Evolutionary conservation across 2,888 invertebrate species (phyloP).

Genomic region (Napeogenes inachia): DNA sequence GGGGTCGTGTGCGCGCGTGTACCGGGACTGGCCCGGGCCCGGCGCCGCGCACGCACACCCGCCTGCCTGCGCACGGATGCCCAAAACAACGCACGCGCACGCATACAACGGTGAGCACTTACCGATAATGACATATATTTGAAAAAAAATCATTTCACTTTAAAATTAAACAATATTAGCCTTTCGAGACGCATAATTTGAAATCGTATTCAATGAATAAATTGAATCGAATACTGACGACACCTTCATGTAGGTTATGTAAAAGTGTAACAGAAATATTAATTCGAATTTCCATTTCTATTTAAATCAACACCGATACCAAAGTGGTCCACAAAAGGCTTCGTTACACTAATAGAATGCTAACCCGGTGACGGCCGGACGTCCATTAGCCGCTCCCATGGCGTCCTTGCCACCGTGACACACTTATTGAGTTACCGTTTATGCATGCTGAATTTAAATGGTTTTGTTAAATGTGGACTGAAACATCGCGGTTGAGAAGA

Average conservation of each 20-base stretch:
- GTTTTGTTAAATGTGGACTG: background rate
- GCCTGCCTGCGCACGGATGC: slow-evolving; percentile 72
- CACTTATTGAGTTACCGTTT: slow-evolving; percentile 6
- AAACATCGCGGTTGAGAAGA: background rate
- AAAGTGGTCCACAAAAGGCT: background rate
- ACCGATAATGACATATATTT: background rate
- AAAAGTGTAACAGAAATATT: background rate
- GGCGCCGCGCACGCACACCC: slow-evolving; percentile 68
- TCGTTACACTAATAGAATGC: slow-evolving; percentile 16
- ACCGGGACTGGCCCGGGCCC: slow-evolving; percentile 75
- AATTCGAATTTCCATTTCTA: background rate
- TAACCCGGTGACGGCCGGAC: slow-evolving; percentile 20
- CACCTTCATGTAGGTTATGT: background rate
- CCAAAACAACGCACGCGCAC: slow-evolving; percentile 48
- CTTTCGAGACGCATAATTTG: too few relatives aligned
- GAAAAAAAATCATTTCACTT: too few relatives aligned
- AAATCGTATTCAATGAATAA: too few relatives aligned
- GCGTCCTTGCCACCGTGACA: slow-evolving; percentile 22
- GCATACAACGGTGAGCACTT: slow-evolving; percentile 41
- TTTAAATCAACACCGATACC: background rate
- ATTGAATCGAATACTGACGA: too few relatives aligned
- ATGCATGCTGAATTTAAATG: too few relatives aligned
- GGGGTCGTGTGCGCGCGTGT: slow-evolving; percentile 67
- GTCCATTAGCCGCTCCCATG: slow-evolving; percentile 15
- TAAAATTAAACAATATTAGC: too few relatives aligned